Evolutionary conservation across 1,140 invertebrate species (phyloP).

Genomic region (Papilio glaucus): DNA sequence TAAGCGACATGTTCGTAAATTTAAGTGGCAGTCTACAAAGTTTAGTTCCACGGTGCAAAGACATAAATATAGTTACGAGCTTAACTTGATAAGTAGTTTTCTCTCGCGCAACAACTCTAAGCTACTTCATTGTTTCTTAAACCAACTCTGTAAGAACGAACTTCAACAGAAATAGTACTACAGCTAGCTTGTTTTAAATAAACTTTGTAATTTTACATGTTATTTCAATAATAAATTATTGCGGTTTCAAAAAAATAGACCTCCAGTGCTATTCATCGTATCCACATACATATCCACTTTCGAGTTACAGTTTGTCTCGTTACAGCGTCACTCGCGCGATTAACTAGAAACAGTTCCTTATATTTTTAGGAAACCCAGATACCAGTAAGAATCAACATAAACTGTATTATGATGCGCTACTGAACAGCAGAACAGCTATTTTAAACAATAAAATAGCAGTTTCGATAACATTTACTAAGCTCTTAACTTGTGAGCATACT

Average conservation of each 20-base stretch:
- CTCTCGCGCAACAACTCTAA: neutral
- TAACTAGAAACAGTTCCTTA: neutral
- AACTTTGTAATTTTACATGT: neutral
- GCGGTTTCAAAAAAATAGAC: too few species aligned
- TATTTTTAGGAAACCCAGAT: neutral
- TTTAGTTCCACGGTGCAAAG: neutral
- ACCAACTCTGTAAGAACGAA: conserved; percentile 11
- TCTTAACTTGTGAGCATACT: neutral
- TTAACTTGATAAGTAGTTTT: conserved; percentile 21
- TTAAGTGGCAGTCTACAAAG: conserved; percentile 6
- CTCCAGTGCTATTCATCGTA: too few species aligned
- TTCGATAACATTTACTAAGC: too few species aligned
- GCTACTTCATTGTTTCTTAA: conserved; percentile 8
- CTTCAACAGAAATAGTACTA: conserved; percentile 7
- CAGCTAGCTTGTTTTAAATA: neutral
- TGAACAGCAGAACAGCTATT: too few species aligned
- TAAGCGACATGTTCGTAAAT: neutral
- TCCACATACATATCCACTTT: too few species aligned
- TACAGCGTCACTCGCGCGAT: neutral
- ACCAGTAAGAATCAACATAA: too few species aligned
- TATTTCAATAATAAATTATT: too few species aligned
- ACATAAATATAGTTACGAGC: conserved; percentile 19
- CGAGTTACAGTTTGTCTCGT: neutral
- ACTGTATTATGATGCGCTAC: too few species aligned
- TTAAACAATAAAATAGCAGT: too few species aligned